These are phyloP conservation scores for Eulemur albifrons DNA, from an alignment of 2,797 vertebrate species.

Conservation along the genomic window DNA sequence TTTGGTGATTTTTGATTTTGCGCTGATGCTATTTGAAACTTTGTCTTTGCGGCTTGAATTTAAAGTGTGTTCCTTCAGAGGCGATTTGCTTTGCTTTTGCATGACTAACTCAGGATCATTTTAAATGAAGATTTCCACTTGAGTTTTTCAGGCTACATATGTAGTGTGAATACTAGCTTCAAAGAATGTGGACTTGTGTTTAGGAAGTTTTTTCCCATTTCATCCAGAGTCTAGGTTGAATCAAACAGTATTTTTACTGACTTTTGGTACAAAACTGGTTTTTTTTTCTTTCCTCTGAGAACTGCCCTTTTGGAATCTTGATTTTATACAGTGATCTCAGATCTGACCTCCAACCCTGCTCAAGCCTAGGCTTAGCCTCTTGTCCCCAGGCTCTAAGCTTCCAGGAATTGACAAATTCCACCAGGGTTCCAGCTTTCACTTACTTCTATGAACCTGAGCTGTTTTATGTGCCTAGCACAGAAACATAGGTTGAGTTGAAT, in stretches of 20 bases:
- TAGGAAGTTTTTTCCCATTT: background rate
- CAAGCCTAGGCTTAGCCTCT: background rate
- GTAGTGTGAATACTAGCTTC: background rate
- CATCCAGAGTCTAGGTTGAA: background rate
- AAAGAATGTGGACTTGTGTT: conserved; percentile 14
- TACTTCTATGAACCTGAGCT: background rate
- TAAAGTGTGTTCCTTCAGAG: background rate
- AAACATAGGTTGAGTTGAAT: background rate
- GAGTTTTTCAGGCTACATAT: background rate
- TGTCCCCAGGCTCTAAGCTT: background rate
- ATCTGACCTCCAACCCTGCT: background rate
- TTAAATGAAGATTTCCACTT: conserved; percentile 36
- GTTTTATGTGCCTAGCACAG: background rate
- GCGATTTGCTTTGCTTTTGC: conserved; percentile 32
- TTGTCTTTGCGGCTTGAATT: background rate
- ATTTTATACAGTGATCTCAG: background rate
- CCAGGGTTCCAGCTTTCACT: background rate
- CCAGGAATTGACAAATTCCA: background rate
- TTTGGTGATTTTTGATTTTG: conserved; percentile 9
- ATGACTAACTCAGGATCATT: background rate
- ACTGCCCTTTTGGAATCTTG: background rate
- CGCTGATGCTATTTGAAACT: background rate
- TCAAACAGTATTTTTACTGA: background rate
- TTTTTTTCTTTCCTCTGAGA: background rate
- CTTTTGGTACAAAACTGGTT: background rate